Conservation (phyloP, 2,888 invertebrate genomes). For the Bellardia pandia region DNA sequence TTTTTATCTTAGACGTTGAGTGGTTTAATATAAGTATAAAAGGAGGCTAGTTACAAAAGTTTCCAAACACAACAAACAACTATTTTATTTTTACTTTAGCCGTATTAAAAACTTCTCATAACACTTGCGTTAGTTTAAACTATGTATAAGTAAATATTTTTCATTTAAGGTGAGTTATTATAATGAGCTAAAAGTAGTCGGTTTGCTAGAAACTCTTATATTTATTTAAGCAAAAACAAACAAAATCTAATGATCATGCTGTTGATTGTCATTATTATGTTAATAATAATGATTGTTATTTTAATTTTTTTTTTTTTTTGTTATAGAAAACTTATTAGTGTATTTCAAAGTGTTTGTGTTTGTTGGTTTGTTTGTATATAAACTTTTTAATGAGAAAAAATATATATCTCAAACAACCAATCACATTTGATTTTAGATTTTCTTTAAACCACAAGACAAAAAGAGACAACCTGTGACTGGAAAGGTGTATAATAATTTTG, state of each 20-base stretch:
- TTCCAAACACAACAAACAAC: too few relatives aligned
- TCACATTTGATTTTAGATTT: conserved; percentile 55
- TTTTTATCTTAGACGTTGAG: background rate
- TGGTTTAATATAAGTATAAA: background rate
- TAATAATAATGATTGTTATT: conserved; percentile 43
- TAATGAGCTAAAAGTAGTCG: conserved; percentile 34
- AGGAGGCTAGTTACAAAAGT: background rate
- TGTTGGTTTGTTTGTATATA: conserved; percentile 9
- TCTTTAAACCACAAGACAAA: conserved; percentile 49
- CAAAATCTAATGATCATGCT: conserved; percentile 36
- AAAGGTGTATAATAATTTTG: background rate
- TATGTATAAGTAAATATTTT: background rate
- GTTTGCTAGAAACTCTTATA: conserved; percentile 7
- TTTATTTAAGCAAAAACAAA: conserved; percentile 44
- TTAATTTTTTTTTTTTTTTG: conserved; percentile 4
- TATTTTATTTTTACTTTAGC: background rate
- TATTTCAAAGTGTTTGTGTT: conserved; percentile 31
- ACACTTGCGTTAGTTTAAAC: background rate
- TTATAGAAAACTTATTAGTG: conserved; percentile 49
- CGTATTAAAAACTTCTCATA: conserved; percentile 5
- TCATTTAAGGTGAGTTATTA: conserved; percentile 39
- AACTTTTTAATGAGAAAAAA: conserved; percentile 1
- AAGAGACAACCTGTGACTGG: conserved; percentile 46
- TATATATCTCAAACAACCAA: conserved; percentile 51
- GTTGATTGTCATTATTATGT: conserved; percentile 13